Conservation (phyloP, 2,888 invertebrate species). For the Orchestes rusci region DNA sequence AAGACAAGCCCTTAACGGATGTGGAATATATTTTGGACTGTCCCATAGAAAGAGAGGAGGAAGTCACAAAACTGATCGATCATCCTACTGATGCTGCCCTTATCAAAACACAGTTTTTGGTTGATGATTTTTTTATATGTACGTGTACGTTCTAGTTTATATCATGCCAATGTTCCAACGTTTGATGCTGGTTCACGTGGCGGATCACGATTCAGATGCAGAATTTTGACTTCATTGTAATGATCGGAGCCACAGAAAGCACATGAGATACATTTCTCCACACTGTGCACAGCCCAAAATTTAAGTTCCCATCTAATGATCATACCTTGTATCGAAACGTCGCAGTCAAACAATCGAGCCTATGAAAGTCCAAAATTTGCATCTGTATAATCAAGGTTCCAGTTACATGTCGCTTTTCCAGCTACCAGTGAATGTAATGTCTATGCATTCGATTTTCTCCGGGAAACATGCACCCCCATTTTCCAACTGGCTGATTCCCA, state of each 20-base stretch:
- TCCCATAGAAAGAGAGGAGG: constrained; percentile 28
- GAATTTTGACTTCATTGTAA: too few relatives aligned
- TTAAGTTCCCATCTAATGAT: too few relatives aligned
- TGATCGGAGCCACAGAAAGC: too few relatives aligned
- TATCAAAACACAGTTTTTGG: constrained; percentile 45
- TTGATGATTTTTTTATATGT: constrained; percentile 54
- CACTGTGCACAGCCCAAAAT: too few relatives aligned
- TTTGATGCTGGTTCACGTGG: too few relatives aligned
- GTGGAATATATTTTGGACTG: constrained; percentile 24
- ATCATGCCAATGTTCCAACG: too few relatives aligned
- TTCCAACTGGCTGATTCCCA: constrained; percentile 42
- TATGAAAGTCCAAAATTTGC: too few relatives aligned
- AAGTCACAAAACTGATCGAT: constrained; percentile 33
- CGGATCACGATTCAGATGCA: too few relatives aligned
- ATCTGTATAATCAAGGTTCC: background rate
- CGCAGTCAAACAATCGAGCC: too few relatives aligned
- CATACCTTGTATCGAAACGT: too few relatives aligned
- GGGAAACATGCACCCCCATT: constrained; percentile 44
- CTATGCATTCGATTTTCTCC: constrained; percentile 47
- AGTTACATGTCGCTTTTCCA: constrained; percentile 11
- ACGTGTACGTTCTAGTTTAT: constrained; percentile 31
- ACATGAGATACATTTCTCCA: too few relatives aligned
- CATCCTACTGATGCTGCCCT: constrained; percentile 45
- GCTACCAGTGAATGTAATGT: constrained; percentile 44
- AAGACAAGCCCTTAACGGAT: too few relatives aligned